Percentiles rank a stretch among this genome's conserved stretches.
These are phyloP conservation scores for Zaprionus camerounensis DNA, from an alignment of 1,140 invertebrate species.

Conservation along the genomic window DNA sequence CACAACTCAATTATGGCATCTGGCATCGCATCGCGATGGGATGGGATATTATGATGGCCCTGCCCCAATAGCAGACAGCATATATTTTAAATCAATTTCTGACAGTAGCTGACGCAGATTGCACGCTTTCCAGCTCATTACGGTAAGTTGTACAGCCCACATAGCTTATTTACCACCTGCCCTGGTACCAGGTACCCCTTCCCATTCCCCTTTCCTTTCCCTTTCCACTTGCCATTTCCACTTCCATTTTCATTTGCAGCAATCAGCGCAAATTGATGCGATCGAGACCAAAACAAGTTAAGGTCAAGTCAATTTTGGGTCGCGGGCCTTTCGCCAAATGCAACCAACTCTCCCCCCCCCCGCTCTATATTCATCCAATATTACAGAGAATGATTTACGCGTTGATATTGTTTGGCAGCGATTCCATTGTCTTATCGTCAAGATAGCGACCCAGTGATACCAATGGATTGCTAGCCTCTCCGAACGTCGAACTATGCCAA, in stretches of 20 bases:
- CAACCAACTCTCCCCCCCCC: slow-evolving; percentile 8
- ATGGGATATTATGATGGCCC: background rate
- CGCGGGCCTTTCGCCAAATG: slow-evolving; percentile 69
- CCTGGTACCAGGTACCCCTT: background rate
- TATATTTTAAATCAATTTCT: slow-evolving; percentile 64
- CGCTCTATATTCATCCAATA: background rate
- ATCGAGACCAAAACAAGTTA: slow-evolving; percentile 52
- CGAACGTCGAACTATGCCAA: slow-evolving; percentile 43
- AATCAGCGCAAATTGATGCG: slow-evolving; percentile 68
- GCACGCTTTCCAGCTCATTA: slow-evolving; percentile 57
- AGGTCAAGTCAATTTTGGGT: slow-evolving; percentile 61
- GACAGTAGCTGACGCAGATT: slow-evolving; percentile 54
- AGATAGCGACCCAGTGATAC: slow-evolving; percentile 28
- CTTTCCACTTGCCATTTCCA: background rate
- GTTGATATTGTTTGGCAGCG: slow-evolving; percentile 49
- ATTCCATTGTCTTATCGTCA: slow-evolving; percentile 41
- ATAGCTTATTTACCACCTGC: background rate
- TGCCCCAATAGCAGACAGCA: background rate
- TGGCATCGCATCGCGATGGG: slow-evolving; percentile 4
- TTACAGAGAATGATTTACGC: slow-evolving; percentile 67
- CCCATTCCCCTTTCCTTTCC: too few relatives aligned
- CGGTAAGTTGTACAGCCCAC: slow-evolving; percentile 42
- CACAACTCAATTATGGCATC: slow-evolving; percentile 33
- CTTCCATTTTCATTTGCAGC: slow-evolving; percentile 60
- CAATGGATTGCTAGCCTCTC: slow-evolving; percentile 5